Base-by-base conservation (phyloP, 1,140 invertebrate species). In the Drosophila albomicans region DNA sequence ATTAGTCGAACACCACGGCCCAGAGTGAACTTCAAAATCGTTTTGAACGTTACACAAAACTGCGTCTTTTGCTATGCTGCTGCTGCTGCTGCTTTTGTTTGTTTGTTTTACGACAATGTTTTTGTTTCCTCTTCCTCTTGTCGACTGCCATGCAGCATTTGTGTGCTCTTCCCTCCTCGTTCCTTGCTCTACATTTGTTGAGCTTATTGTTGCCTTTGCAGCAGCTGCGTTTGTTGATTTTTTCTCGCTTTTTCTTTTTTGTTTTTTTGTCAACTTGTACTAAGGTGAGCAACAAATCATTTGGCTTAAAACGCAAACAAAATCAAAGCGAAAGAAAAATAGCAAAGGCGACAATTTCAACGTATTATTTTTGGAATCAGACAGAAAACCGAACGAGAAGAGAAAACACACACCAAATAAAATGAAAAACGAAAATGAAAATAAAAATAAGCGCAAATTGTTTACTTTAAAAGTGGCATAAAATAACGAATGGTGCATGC, bases 231-330 rank as follows among this genome's bases (percentile, higher is more conserved):
- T 85, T 88, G 86, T 81, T 88, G 72, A 38, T 67, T 76, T 56
- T 64, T 76, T 57, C 8, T 49, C 20, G 46, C 6, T 49, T 16
- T 48, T 48, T 3, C 15, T 3, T 0, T n/a, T 46, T 48, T 49
- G 11, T 6, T 30, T 35, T 77, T 54, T 77, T 63, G 84, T 89
- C 84, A 89, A 88, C 67, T 89, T 76, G 85, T 79, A 74, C 82
- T 89, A 90, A 89, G 81, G 89, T 85, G 61, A 76, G 85, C 85
- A 88, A 89, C 85, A 88, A 88, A 88, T 89, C 86, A 85, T 89
- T 87, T 84, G 85, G 78, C 81, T 81, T 70, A 89, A 90, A 89
- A 71, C 76, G 66, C 77, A 88, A 89, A 88, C 81, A 88, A 85
- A 88, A 90, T 88, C 85, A 89, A 67, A 81, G 75, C 75, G n/a